Conservation (phyloP, 2,113 vertebrate genomes). For the Eclectus roratus region DNA sequence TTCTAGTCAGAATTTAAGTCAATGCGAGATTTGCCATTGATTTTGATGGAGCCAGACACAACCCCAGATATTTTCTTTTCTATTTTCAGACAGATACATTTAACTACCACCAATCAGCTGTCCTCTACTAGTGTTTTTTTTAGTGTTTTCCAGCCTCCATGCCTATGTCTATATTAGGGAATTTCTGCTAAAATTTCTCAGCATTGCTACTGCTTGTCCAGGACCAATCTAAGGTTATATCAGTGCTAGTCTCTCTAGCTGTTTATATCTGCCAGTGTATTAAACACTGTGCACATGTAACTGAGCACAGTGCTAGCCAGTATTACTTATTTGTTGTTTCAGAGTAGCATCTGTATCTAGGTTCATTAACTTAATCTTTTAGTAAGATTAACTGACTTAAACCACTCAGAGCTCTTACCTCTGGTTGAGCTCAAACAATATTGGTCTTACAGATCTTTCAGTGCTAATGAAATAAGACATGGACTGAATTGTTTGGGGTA, state of each 20-base stretch:
- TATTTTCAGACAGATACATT: not conserved
- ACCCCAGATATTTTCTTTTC: not conserved
- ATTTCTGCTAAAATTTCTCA: not conserved
- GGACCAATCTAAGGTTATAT: not conserved
- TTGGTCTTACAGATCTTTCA: not conserved
- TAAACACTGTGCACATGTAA: not conserved
- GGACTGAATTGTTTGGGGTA: not conserved
- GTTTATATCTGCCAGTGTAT: not conserved
- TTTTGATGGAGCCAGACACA: not conserved
- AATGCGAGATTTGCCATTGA: not conserved
- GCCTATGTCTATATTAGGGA: not conserved
- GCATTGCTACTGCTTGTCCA: not conserved
- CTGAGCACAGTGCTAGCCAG: not conserved
- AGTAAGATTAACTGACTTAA: not conserved
- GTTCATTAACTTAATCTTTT: not conserved
- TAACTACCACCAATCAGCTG: not conserved
- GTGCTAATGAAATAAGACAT: not conserved
- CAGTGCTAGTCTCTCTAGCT: not conserved
- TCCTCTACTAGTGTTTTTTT: not conserved
- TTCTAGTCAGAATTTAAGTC: not conserved
- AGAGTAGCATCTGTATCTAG: not conserved
- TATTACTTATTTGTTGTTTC: not conserved
- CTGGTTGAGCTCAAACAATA: not conserved
- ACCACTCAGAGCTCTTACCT: not conserved
- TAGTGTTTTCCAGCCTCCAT: not conserved